Conservation (phyloP, 2,113 vertebrate species). For the Larimichthys crocea region DNA sequence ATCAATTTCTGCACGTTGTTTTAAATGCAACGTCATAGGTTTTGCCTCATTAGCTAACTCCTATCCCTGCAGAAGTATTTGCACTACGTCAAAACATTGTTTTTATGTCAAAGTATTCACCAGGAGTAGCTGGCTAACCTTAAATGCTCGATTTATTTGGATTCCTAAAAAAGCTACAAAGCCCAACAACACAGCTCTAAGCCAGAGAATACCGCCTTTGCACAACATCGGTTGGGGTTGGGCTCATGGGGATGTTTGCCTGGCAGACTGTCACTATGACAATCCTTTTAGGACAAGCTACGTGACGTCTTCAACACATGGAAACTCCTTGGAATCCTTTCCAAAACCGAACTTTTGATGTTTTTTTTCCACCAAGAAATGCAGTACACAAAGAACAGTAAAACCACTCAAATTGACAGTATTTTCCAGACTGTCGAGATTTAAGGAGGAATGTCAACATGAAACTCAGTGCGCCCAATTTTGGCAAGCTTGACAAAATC, state of each 20-base stretch:
- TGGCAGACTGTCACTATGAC: slow-evolving; percentile 40
- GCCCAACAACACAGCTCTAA: slow-evolving; percentile 1
- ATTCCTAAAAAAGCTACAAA: slow-evolving; percentile 39
- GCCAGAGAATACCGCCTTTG: slow-evolving; percentile 23
- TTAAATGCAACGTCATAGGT: not conserved
- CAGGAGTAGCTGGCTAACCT: slow-evolving; percentile 7
- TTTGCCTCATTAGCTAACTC: not conserved
- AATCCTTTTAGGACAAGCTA: slow-evolving; percentile 39
- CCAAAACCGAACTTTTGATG: slow-evolving; percentile 26
- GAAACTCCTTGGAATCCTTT: slow-evolving; percentile 27
- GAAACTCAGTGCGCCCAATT: slow-evolving; percentile 17
- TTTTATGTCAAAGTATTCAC: not conserved
- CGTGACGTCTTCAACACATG: slow-evolving; percentile 23
- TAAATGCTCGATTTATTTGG: slow-evolving; percentile 14
- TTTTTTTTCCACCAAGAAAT: slow-evolving; percentile 14
- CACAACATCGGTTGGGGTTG: not conserved
- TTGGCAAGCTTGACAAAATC: slow-evolving; percentile 57
- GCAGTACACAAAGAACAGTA: slow-evolving; percentile 32
- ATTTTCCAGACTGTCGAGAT: slow-evolving; percentile 60
- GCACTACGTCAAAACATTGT: not conserved
- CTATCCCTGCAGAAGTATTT: not conserved
- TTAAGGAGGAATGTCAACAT: slow-evolving; percentile 39
- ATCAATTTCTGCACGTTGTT: no score
- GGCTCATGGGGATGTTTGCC: not conserved
- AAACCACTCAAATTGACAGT: slow-evolving; percentile 39